phyloP scores from a whole-genome alignment of 2,797 vertebrate species.

The Microctenopoma steveboyesi region DNA sequence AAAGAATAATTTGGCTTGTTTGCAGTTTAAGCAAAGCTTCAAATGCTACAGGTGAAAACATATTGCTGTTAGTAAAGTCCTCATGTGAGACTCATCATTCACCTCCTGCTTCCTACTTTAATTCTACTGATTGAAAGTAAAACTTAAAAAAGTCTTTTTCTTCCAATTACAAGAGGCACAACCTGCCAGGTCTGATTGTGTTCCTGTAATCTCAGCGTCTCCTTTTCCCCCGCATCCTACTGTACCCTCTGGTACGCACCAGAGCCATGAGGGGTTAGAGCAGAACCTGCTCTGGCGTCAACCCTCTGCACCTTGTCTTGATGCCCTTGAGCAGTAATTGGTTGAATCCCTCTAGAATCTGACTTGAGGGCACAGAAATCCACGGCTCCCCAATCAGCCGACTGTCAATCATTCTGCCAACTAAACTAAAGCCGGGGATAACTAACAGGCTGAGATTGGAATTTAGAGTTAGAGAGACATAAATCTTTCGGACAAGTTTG shows the following conservation, averaged over 20 bases:
- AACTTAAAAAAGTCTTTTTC: slow-evolving; percentile 41
- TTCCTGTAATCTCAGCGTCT: slow-evolving; percentile 57
- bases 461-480: slow-evolving; percentile 77
- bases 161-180: slow-evolving; percentile 63
- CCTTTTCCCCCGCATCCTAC: slow-evolving; percentile 49
- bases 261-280: slow-evolving; percentile 62
- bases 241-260: slow-evolving; percentile 58
- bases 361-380: slow-evolving; percentile 79
- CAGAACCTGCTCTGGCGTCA: slow-evolving; percentile 61
- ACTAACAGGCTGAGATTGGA: slow-evolving; percentile 76
- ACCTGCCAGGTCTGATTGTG: slow-evolving; percentile 65
- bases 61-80: not conserved
- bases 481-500: slow-evolving; percentile 78
- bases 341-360: slow-evolving; percentile 79
- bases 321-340: slow-evolving; percentile 83
- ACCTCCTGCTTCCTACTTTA: slow-evolving; percentile 30
- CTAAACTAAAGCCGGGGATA: slow-evolving; percentile 75
- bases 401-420: slow-evolving; percentile 79
- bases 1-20: not conserved
- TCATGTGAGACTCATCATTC: slow-evolving; percentile 24
- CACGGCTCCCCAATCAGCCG: slow-evolving; percentile 75
- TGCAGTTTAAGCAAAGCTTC: not conserved
- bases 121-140: slow-evolving; percentile 7
- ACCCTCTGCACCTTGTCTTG: slow-evolving; percentile 72
- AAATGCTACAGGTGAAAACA: not conserved